Percentiles rank a stretch among this genome's conserved stretches.
Conservation (phyloP, 2,113 vertebrate species). For the Ginglymostoma cirratum region DNA sequence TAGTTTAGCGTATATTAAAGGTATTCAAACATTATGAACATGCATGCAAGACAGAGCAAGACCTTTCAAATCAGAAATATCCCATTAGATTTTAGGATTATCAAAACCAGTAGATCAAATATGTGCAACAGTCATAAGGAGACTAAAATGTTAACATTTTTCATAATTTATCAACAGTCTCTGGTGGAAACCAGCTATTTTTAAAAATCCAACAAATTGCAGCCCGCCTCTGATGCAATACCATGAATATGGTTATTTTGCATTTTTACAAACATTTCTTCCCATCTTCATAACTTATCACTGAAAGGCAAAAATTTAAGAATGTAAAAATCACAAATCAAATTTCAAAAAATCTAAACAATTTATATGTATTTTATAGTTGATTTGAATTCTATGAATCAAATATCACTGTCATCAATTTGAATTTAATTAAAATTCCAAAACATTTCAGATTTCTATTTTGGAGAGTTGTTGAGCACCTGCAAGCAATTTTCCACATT, state of each 20-base stretch:
- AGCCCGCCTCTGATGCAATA: neutral
- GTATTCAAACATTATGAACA: conserved; percentile 14
- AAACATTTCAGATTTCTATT: neutral
- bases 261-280: neutral
- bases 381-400: no score
- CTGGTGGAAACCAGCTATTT: neutral
- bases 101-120: neutral
- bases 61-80: neutral
- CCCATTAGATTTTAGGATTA: neutral
- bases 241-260: neutral
- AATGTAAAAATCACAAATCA: neutral
- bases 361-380: neutral
- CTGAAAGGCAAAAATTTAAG: conserved; percentile 10
- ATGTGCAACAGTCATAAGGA: neutral
- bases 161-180: conserved; percentile 6
- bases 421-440: neutral
- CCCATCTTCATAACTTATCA: conserved; percentile 16
- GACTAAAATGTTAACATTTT: neutral
- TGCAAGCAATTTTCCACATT: neutral
- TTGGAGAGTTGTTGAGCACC: neutral
- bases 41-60: conserved; percentile 5
- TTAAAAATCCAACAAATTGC: neutral
- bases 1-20: neutral
- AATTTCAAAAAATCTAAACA: neutral
- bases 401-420: neutral